These are phyloP conservation scores for Staurois parvus DNA, from an alignment of 2,797 vertebrate species.

Conservation along the genomic window DNA sequence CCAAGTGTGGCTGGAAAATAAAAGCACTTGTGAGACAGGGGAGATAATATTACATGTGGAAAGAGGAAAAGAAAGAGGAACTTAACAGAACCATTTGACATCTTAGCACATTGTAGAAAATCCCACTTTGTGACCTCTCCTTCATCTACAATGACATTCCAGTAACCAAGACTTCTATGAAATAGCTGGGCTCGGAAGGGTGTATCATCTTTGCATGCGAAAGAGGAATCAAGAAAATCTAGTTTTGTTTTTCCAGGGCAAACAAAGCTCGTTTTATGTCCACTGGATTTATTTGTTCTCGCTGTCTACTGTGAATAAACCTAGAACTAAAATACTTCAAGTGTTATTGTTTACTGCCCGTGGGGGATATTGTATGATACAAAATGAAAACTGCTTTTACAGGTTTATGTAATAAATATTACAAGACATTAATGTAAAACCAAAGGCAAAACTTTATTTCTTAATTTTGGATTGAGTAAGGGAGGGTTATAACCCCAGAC, in stretches of 20 bases:
- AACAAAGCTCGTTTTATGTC: background rate
- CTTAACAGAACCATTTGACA: background rate
- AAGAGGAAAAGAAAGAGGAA: conserved; percentile 51
- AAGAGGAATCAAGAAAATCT: background rate
- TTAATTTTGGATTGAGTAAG: too few relatives aligned
- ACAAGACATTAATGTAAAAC: too few relatives aligned
- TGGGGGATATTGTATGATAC: too few relatives aligned
- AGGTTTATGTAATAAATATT: too few relatives aligned
- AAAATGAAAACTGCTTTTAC: too few relatives aligned
- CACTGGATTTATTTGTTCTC: background rate
- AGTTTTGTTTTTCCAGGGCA: background rate
- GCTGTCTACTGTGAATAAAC: background rate
- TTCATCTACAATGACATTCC: background rate
- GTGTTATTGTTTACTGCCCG: too few relatives aligned
- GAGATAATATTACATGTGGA: conserved; percentile 14
- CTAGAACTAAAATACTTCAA: background rate
- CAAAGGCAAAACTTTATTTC: too few relatives aligned
- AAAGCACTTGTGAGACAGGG: background rate
- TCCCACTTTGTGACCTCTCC: background rate
- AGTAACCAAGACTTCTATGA: background rate
- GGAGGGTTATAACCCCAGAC: too few relatives aligned
- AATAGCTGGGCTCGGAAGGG: background rate
- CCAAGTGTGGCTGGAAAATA: background rate
- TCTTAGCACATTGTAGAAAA: conserved; percentile 31
- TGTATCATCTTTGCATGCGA: background rate